Evolutionary conservation across 2,797 vertebrate genomes (phyloP), one percentile per base, ranked within the genome.

Genomic region (Florisuga fusca): DNA sequence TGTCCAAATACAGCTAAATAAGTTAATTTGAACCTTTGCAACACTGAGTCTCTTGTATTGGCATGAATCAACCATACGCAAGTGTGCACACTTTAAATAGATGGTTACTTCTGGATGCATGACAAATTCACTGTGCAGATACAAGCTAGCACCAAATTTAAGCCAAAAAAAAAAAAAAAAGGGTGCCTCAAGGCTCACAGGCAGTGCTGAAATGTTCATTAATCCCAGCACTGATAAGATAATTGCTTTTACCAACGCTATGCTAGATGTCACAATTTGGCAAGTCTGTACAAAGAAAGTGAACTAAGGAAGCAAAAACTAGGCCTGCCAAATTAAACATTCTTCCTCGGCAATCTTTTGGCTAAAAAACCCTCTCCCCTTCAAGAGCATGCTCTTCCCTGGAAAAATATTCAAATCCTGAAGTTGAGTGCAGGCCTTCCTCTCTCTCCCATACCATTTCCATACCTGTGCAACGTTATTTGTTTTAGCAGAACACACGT

Each of bases 241-340:
- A 96, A 95, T 89, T 94, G 83, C 89, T 96, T 96, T 86, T 88
- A 88, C 90, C 91, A 95, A 43, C 18, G 91, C 90, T 93, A n/a
- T 75, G 93, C 81, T 95, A 88, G 90, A 93, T 82, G 75, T 87
- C 91, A 92, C 91, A 72, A 77, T 80, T 84, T 96, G 93, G 96
- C 95, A 97, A 97, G 94, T 97, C 97, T 90, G 93, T 94, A 97
- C 95, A 97, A 84, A 96, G 94, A 93, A 96, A 94, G 94, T 77
- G 87, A 97, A 88, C 82, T 83, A 90, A 87, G 88, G 73, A 89
- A 95, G 88, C 6, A 7, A 93, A 93, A 95, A 94, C 84, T 81
- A 89, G 69, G 87, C 82, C 86, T 93, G 95, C 94, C 92, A 75
- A 86, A 87, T 18, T 27, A 64, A 96, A 94, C 89, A 86, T 94